phyloP scores from a whole-genome alignment of 2,797 vertebrate genomes.

The Brotula barbata region DNA sequence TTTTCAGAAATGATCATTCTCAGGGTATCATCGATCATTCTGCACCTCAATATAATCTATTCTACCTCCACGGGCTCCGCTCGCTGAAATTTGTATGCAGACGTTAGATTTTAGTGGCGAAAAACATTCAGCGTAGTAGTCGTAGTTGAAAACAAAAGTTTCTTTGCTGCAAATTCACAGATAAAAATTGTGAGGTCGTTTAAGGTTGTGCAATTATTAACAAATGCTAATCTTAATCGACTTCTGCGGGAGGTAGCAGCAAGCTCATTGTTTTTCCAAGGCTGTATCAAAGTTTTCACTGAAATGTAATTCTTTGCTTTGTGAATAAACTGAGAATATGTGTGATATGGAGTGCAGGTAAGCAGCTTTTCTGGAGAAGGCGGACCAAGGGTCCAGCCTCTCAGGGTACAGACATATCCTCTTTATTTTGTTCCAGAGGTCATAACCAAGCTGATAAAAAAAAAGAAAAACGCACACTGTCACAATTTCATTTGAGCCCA shows the following conservation, averaged over 20 bases:
- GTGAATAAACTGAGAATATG: slow-evolving; percentile 30
- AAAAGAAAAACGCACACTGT: slow-evolving; percentile 15
- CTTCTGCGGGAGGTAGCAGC: slow-evolving; percentile 29
- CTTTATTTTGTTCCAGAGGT: slow-evolving; percentile 29
- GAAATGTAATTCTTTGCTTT: slow-evolving; percentile 12
- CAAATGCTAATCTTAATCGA: slow-evolving; percentile 34
- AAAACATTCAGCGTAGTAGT: slow-evolving; percentile 38
- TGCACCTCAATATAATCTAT: slow-evolving; percentile 66
- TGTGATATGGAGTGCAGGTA: slow-evolving; percentile 2
- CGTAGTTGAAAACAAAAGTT: slow-evolving; percentile 38
- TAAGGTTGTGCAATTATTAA: slow-evolving; percentile 22
- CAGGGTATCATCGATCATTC: slow-evolving; percentile 59
- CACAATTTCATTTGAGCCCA: slow-evolving; percentile 50
- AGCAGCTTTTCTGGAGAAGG: slow-evolving; percentile 25
- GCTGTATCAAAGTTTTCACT: slow-evolving; percentile 22
- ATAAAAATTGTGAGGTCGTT: slow-evolving; percentile 38
- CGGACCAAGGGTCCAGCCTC: slow-evolving; percentile 1
- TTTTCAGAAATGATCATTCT: slow-evolving; percentile 60
- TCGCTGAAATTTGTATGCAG: slow-evolving; percentile 56
- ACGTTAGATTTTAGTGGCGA: slow-evolving; percentile 34
- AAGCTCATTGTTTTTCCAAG: slow-evolving; percentile 35
- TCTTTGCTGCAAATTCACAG: slow-evolving; percentile 37
- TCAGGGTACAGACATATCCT: slow-evolving; percentile 18
- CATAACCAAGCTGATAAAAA: slow-evolving; percentile 11
- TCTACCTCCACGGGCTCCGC: slow-evolving; percentile 56